phyloP scores from a whole-genome alignment of 2,113 vertebrate species.

The Anguilla japonica region DNA sequence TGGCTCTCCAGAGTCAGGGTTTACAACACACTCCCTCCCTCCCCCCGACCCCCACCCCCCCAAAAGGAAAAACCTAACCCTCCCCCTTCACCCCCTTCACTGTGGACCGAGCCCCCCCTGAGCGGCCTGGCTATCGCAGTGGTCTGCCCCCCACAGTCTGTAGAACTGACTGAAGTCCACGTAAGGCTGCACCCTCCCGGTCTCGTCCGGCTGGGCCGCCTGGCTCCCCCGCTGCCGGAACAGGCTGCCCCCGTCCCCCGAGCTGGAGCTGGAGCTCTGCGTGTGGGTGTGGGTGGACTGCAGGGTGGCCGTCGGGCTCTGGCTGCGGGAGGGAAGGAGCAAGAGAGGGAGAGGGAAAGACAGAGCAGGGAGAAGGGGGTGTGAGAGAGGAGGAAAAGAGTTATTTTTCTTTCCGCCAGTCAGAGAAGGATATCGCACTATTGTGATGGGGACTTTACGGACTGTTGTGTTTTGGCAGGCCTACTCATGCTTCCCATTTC shows the following conservation, averaged over 20 bases:
- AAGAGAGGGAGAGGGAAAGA: conserved; percentile 17
- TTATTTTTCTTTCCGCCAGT: not conserved
- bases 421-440: conserved; percentile 12
- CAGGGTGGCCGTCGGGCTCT: conserved; percentile 92
- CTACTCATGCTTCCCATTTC: too few species aligned
- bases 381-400: conserved; percentile 15
- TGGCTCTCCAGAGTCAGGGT: not conserved
- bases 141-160: conserved; percentile 87
- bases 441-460: not conserved
- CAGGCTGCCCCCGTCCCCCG: conserved; percentile 87
- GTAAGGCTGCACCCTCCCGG: conserved; percentile 89
- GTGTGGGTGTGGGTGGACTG: conserved; percentile 96
- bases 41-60: not conserved
- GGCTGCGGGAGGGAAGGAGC: conserved; percentile 64
- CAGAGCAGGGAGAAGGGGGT: conserved; percentile 39
- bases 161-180: conserved; percentile 98
- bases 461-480: not conserved
- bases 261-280: conserved; percentile 97
- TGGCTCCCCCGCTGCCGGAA: conserved; percentile 89
- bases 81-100: conserved; percentile 30
- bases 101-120: conserved; percentile 45
- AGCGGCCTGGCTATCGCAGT: conserved; percentile 70
- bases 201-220: conserved; percentile 89
- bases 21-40: not conserved
- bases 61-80: too few species aligned